Percentiles rank a stretch among this genome's conserved stretches.
Evolutionary conservation across 1,140 invertebrate genomes (phyloP).

Genomic region (Zaprionus nigranus): DNA sequence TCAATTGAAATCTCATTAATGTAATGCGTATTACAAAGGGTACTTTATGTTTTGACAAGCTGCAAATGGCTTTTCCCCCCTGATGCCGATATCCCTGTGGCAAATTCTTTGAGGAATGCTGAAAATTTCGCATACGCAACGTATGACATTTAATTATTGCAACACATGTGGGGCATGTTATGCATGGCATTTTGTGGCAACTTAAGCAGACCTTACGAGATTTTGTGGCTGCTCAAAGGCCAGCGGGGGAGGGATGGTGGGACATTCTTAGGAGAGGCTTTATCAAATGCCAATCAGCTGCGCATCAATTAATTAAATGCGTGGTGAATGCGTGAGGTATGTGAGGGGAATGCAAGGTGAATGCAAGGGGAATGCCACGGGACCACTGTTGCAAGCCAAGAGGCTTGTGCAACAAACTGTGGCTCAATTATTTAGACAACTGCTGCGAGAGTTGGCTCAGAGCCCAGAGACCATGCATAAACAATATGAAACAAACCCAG

Average conservation of each 20-base stretch:
- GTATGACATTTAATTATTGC: slow-evolving; percentile 32
- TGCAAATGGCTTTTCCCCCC: slow-evolving; percentile 12
- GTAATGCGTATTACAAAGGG: slow-evolving; percentile 22
- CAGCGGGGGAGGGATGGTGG: not conserved
- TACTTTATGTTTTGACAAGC: slow-evolving; percentile 21
- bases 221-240: slow-evolving; percentile 11
- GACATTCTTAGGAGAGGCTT: slow-evolving; percentile 17
- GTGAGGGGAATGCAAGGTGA: not conserved
- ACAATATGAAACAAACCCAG: slow-evolving; percentile 54
- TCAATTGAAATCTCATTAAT: slow-evolving; percentile 28
- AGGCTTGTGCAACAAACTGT: slow-evolving; percentile 24
- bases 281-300: slow-evolving; percentile 48
- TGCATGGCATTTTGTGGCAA: slow-evolving; percentile 1
- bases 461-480: slow-evolving; percentile 58
- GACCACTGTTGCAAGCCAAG: not conserved
- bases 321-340: not conserved
- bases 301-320: slow-evolving; percentile 61
- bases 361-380: not conserved
- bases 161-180: not conserved
- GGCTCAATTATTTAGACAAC: slow-evolving; percentile 71
- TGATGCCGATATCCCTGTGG: not conserved
- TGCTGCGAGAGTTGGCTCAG: slow-evolving; percentile 19
- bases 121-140: slow-evolving; percentile 52
- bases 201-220: slow-evolving; percentile 5
- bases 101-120: slow-evolving; percentile 1